Conservation (phyloP, 2,888 invertebrate genomes). For the Ethmia dodecea region DNA sequence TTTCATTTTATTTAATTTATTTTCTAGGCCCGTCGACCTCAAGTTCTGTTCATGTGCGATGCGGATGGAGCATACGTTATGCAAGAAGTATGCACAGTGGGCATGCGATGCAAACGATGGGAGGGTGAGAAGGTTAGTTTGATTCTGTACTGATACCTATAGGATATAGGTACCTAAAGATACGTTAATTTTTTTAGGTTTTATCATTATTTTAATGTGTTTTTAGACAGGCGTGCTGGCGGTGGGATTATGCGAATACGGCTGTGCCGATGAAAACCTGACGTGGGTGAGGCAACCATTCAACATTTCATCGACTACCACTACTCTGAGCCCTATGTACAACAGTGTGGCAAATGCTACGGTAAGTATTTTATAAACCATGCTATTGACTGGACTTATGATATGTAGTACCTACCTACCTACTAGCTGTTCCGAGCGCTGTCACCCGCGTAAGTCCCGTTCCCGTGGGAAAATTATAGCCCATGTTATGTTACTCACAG, state of each 20-base stretch:
- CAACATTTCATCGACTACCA: conserved; percentile 47
- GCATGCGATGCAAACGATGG: conserved; percentile 67
- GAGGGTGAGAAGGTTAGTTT: conserved; percentile 76
- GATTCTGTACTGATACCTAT: no score
- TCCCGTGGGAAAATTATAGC: no score
- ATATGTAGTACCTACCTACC: no score
- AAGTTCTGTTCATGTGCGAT: conserved; percentile 85
- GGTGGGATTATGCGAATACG: conserved; percentile 83
- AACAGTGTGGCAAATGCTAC: conserved; percentile 50
- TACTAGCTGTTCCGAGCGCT: no score
- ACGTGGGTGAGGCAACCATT: conserved; percentile 56
- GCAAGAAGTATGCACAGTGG: conserved; percentile 84
- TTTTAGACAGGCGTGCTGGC: conserved; percentile 78
- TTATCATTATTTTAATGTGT: no score
- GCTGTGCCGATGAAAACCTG: conserved; percentile 77
- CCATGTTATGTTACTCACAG: no score
- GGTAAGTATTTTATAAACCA: no score
- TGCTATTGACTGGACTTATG: no score
- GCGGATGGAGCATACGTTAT: conserved; percentile 82
- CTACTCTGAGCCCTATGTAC: conserved; percentile 57
- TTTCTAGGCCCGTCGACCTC: conserved; percentile 75
- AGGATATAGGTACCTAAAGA: no score
- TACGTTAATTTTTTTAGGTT: no score
- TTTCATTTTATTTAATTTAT: no score
- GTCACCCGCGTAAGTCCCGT: no score